Base-by-base conservation (phyloP, 2,888 invertebrate species). In the Crepidodera aurea region DNA sequence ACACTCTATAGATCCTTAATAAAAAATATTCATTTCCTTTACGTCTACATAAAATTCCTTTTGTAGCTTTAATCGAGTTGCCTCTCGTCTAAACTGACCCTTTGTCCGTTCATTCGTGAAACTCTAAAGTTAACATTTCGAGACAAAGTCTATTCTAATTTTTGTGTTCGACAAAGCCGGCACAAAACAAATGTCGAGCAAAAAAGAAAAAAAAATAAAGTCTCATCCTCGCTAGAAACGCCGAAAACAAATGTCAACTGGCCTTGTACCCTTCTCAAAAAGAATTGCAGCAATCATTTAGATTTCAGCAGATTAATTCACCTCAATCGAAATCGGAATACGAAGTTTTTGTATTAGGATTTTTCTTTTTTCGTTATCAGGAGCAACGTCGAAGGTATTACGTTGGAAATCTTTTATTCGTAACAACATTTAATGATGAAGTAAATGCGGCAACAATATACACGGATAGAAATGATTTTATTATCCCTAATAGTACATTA, bases 91-190 rank as follows among this genome's bases (percentile, higher is more conserved):
- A 48, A 48, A 48, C 27, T 27, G 48, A 48, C 48, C 48, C 48
- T 48, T 48, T 48, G 48, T 48, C 48, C 48, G 13, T 48, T 27
- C 27, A 48, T 6, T 48, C 48, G 48, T 40, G 27, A 48, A 48
- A 27, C 48, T 48, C n/a, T 29, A 48, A 48, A 48, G 48, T 27
- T 48, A 27, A 48, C 48, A 48, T 48, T 48, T 48, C 48, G 27
- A 48, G 29, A 27, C 48, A 48, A 48, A 48, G 48, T 48, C 48
- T 48, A 48, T 48, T 48, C 48, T 48, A 48, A 48, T 48, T 48
- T 48, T 13, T 48, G 27, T 19, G 48, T 48, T 48, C 48, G 48
- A 27, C 27, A 48, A 48, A 48, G 48, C 48, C 48, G 27, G 48
- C 27, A 48, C 27, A 48, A 27, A 48, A 48, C 48, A 48, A 48